A percentile compares a stretch with the other conserved stretches of the same genome.
These are phyloP conservation scores for Pachydiplax longipennis DNA, from an alignment of 2,888 invertebrate species.

Conservation along the genomic window DNA sequence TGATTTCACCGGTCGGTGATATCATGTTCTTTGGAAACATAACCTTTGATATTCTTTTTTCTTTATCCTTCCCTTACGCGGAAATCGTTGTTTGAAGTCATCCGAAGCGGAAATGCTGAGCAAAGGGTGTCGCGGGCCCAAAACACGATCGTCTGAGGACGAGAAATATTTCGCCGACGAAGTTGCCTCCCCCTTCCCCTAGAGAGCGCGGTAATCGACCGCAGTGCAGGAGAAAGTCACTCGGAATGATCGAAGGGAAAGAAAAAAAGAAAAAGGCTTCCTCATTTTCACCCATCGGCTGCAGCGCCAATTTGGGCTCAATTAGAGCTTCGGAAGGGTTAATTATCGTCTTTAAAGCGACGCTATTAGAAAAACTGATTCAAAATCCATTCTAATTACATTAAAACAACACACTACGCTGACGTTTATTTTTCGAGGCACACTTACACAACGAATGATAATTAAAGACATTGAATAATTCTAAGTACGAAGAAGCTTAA, in stretches of 20 bases:
- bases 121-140: background rate
- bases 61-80: too few species aligned
- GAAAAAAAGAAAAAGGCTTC: background rate
- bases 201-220: background rate
- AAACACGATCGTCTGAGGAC: background rate
- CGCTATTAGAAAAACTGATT: too few species aligned
- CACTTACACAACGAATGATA: too few species aligned
- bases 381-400: too few species aligned
- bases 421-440: too few species aligned
- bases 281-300: background rate
- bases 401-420: too few species aligned
- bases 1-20: too few species aligned
- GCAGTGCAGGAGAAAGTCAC: background rate
- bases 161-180: background rate
- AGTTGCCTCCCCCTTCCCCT: background rate
- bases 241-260: background rate
- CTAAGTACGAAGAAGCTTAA: too few species aligned
- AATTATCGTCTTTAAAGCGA: background rate
- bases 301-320: background rate
- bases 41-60: too few species aligned
- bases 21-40: too few species aligned
- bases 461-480: too few species aligned
- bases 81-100: too few species aligned
- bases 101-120: background rate
- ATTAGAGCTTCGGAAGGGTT: background rate